Conservation (phyloP, 2,797 vertebrate genomes). For the Buceros bicornis region DNA sequence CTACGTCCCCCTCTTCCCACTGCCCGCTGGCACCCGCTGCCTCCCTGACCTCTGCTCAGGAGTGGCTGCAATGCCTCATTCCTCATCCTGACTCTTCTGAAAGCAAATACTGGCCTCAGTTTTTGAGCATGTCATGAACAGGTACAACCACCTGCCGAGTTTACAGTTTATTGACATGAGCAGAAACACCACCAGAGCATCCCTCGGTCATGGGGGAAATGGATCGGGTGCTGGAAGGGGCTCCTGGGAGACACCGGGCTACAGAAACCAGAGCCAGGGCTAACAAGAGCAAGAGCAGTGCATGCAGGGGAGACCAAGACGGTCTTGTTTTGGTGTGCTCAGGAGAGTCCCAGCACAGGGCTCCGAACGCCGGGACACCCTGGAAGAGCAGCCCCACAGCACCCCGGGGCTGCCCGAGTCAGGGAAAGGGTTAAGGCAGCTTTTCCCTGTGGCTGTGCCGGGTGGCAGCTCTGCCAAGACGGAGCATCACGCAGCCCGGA, state of each 20-base stretch:
- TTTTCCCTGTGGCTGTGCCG: background rate
- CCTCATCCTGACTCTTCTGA: background rate
- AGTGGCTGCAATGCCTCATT: background rate
- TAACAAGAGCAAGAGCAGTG: background rate
- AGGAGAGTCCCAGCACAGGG: background rate
- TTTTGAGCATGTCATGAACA: background rate
- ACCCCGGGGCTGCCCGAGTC: accelerated
- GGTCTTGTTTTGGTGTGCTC: accelerated
- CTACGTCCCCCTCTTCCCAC: background rate
- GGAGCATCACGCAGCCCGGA: background rate
- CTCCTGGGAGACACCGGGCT: background rate
- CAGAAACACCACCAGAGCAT: background rate
- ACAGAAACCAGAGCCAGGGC: background rate
- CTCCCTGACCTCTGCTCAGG: background rate
- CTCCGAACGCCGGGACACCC: accelerated
- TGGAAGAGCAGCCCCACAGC: background rate
- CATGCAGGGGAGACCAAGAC: background rate
- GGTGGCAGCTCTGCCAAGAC: background rate
- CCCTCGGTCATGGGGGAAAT: background rate
- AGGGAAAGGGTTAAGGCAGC: background rate
- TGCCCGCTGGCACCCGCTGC: accelerated
- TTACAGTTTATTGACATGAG: accelerated
- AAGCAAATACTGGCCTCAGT: accelerated
- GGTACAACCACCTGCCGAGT: background rate
- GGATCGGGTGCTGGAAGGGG: background rate